Base-by-base conservation (phyloP, 2,113 vertebrate species). In the Oplegnathus fasciatus region DNA sequence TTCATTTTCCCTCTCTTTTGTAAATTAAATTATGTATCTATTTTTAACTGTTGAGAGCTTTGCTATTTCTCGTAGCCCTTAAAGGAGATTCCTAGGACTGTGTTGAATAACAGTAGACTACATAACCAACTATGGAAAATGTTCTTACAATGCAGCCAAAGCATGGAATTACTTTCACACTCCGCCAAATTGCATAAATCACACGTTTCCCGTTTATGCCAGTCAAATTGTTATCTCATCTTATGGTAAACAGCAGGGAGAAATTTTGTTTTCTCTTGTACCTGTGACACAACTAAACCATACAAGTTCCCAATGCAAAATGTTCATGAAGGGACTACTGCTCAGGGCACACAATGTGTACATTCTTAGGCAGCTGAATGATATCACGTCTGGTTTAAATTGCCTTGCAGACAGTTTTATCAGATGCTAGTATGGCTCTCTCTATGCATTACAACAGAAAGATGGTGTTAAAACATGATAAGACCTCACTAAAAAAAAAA, bases 361-460 rank as follows among this genome's bases (percentile, higher is more conserved):
- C 82, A 88, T 89, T 89, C 88, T 90, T 61, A 78, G 74, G 60
- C 48, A 46, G 52, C 60, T 85, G 87, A 90, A 91, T 90, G 79
- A 91, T 93, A 92, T 93, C 82, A 89, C 44, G 72, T 79, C 82
- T 83, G 64, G 80, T 89, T 86, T 87, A 89, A 88, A 90, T 89
- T 86, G 90, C 82, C 64, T 83, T 57, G 62, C 80, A 84, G 86
- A 3, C 57, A 69, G 44, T 82, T 86, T 91, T 89, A 90, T 93
- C 90, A 89, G 93, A 93, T 94, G 75, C 57, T 54, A 72, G 78
- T 58, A 58, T 71, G 46, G 58, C 78, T 83, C 61, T 82, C 80
- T 87, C 66, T 86, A 50, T 81, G 81, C 69, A 83, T 85, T 70
- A 73, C 75, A 84, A 77, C 69, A 78, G 57, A 82, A 85, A 79